Conservation (phyloP, 1,140 invertebrate species). For the Caenorhabditis briggsae region DNA sequence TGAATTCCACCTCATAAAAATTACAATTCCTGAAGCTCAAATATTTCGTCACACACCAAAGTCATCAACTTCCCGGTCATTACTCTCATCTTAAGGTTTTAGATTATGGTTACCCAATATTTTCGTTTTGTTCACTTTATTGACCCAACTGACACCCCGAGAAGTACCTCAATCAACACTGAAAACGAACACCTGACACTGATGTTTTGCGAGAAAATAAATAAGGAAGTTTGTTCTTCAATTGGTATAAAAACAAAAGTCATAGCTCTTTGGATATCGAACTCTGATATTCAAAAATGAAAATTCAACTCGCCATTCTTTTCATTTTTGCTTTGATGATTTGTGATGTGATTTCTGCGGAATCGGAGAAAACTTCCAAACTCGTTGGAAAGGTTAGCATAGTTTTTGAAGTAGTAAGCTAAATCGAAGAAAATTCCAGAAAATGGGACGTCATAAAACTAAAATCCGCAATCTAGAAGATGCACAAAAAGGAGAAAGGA, state of each 20-base stretch:
- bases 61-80: too few relatives aligned
- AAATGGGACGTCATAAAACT: too few relatives aligned
- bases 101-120: background rate
- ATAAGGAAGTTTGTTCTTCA: conserved; percentile 19
- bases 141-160: background rate
- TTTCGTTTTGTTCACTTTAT: background rate
- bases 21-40: too few relatives aligned
- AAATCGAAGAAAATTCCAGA: too few relatives aligned
- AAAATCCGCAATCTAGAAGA: too few relatives aligned
- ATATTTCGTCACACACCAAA: too few relatives aligned
- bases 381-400: background rate
- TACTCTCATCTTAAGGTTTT: background rate
- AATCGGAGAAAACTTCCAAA: conserved; percentile 32
- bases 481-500: too few relatives aligned
- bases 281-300: background rate
- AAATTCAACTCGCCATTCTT: background rate
- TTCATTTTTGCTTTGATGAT: conserved; percentile 13
- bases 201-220: conserved; percentile 23
- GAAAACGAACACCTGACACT: conserved; percentile 17
- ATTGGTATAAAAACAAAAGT: background rate
- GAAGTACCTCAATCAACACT: background rate
- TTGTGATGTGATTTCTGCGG: background rate
- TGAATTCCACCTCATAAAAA: too few relatives aligned
- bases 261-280: background rate
- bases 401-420: too few relatives aligned